Evolutionary conservation across 2,113 vertebrate species (phyloP).

Genomic region (Syngnathus scovelli): DNA sequence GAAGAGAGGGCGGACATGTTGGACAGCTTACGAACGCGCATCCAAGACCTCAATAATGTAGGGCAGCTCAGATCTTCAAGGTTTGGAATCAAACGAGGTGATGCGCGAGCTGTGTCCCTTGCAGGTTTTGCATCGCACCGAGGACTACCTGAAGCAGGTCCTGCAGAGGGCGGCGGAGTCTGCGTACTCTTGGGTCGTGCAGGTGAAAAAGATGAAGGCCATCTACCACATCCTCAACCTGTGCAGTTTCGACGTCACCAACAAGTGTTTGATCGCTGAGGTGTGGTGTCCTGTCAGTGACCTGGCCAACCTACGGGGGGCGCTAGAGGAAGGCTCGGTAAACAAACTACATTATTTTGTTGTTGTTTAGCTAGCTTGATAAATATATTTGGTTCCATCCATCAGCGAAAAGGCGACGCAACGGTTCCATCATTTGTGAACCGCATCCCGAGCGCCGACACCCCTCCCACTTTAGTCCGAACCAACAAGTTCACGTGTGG

Average conservation of each 20-base stretch:
- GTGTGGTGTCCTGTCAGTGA: conserved; percentile 93
- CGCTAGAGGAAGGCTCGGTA: conserved; percentile 91
- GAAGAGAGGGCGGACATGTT: conserved; percentile 83
- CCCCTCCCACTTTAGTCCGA: conserved; percentile 86
- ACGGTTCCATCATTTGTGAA: conserved; percentile 91
- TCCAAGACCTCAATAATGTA: conserved; percentile 89
- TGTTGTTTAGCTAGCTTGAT: not conserved
- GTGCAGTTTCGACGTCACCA: conserved; percentile 97
- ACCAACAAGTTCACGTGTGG: conserved; percentile 95
- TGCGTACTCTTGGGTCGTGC: conserved; percentile 80
- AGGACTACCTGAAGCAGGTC: conserved; percentile 91
- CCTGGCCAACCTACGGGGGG: conserved; percentile 78
- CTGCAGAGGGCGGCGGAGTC: conserved; percentile 88
- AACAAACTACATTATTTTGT: conserved; percentile 44
- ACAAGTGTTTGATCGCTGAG: conserved; percentile 96
- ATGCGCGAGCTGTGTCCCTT: not conserved
- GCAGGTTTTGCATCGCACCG: conserved; percentile 90
- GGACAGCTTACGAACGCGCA: conserved; percentile 83
- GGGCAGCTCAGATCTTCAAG: conserved; percentile 19
- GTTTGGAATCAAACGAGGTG: not conserved
- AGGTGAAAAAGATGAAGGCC: conserved; percentile 98
- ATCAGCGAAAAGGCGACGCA: conserved; percentile 86
- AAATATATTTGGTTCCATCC: not conserved
- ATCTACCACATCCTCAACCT: conserved; percentile 95
- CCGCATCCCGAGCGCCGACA: conserved; percentile 83